A percentile compares a stretch with the other conserved stretches of the same genome.
Conservation (phyloP, 2,113 vertebrate genomes). For the Peucedramus taeniatus region DNA sequence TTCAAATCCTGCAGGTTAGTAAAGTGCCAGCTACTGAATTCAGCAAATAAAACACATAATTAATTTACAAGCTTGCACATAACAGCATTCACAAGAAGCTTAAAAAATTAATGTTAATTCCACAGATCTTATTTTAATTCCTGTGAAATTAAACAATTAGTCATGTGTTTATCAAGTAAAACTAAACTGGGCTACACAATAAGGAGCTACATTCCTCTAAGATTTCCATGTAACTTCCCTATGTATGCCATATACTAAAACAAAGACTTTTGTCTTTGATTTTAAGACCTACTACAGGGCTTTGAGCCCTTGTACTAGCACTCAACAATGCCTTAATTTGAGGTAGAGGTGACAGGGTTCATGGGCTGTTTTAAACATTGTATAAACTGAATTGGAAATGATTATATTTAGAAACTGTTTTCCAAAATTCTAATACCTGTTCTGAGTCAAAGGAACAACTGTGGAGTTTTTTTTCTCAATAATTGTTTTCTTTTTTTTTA, state of each 20-base stretch:
- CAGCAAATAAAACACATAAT: background rate
- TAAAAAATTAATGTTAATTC: slow-evolving; percentile 15
- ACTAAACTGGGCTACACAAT: background rate
- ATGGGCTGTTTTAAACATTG: background rate
- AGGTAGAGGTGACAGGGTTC: background rate
- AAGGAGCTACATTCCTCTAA: background rate
- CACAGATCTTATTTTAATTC: background rate
- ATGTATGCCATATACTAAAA: background rate
- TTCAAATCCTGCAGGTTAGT: background rate
- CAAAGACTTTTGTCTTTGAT: background rate
- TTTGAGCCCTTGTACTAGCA: background rate
- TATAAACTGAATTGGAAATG: background rate
- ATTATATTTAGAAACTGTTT: background rate
- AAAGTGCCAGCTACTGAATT: background rate
- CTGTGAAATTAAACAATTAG: slow-evolving; percentile 14
- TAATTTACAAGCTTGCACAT: background rate
- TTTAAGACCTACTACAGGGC: background rate
- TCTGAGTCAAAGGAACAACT: background rate
- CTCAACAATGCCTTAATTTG: background rate
- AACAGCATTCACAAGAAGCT: background rate
- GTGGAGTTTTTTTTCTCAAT: background rate
- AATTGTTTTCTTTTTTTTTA: background rate
- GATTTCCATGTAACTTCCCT: background rate
- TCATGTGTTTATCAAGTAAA: background rate
- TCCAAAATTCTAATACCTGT: background rate